phyloP scores from a whole-genome alignment of 1,140 invertebrate species.

The Drosophila ercepeae region DNA sequence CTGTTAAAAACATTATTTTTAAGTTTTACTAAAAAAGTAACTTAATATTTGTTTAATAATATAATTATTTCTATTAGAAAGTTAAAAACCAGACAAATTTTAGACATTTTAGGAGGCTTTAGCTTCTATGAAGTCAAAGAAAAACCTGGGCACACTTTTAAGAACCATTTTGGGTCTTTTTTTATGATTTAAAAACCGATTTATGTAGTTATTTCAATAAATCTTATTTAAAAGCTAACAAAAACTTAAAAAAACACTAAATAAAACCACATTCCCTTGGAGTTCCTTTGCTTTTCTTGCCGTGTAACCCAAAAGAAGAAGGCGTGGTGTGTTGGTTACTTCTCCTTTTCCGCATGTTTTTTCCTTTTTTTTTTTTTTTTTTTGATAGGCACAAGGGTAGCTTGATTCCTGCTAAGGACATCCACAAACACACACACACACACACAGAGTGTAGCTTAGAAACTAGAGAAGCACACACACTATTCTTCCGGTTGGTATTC shows the following conservation, averaged over 20 bases:
- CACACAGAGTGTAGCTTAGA: neutral
- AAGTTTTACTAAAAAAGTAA: neutral
- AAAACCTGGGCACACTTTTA: too few relatives aligned
- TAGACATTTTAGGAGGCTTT: too few relatives aligned
- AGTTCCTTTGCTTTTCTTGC: neutral
- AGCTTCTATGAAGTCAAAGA: too few relatives aligned
- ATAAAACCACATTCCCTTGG: too few relatives aligned
- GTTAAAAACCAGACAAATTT: too few relatives aligned
- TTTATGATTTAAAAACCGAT: too few relatives aligned
- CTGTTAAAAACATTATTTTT: neutral
- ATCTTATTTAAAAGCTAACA: too few relatives aligned
- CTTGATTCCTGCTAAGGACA: slow-evolving; percentile 40
- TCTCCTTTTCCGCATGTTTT: slow-evolving; percentile 7
- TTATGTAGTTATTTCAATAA: too few relatives aligned
- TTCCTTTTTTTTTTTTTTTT: neutral
- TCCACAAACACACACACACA: neutral
- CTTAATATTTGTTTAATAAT: too few relatives aligned
- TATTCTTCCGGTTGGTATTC: slow-evolving; percentile 40
- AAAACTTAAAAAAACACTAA: neutral
- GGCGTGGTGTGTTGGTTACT: slow-evolving; percentile 34
- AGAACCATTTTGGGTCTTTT: too few relatives aligned
- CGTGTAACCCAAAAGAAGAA: slow-evolving; percentile 24
- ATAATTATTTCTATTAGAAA: too few relatives aligned
- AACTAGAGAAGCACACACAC: slow-evolving; percentile 31
- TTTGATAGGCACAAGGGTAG: slow-evolving; percentile 20